A percentile compares a stretch with the other conserved stretches of the same genome.
phyloP scores from a whole-genome alignment of 2,888 invertebrate species.

The Anarsia innoxiella region DNA sequence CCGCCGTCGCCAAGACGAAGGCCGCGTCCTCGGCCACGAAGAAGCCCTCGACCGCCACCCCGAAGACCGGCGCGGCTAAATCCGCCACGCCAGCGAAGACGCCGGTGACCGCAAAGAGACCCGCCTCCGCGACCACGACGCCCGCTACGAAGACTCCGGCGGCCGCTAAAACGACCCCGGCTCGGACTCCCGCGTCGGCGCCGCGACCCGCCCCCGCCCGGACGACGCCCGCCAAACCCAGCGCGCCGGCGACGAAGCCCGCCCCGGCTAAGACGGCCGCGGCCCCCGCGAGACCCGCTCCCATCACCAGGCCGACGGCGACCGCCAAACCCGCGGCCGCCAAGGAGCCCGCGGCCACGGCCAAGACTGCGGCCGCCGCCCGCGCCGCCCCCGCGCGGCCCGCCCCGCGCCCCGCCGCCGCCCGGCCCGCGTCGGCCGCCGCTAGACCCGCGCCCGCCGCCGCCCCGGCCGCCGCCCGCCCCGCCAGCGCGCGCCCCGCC shows the following conservation, averaged over 20 bases:
- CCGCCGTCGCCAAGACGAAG: slow-evolving; percentile 25
- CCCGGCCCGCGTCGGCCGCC: slow-evolving; percentile 19
- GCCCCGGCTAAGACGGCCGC: slow-evolving; percentile 20
- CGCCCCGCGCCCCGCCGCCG: slow-evolving; percentile 16
- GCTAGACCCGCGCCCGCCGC: slow-evolving; percentile 20
- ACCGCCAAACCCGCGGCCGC: slow-evolving; percentile 18
- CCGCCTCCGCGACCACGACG: slow-evolving; percentile 24
- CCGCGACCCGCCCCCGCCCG: slow-evolving; percentile 18
- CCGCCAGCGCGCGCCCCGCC: slow-evolving; percentile 18
- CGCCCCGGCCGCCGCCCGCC: slow-evolving; percentile 20
- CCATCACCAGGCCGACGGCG: slow-evolving; percentile 19
- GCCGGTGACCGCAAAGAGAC: slow-evolving; percentile 22
- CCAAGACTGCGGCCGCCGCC: slow-evolving; percentile 18
- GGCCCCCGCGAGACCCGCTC: slow-evolving; percentile 18
- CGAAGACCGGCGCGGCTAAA: slow-evolving; percentile 37
- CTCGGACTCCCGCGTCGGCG: slow-evolving; percentile 19
- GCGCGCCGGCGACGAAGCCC: slow-evolving; percentile 28
- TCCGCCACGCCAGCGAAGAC: slow-evolving; percentile 26
- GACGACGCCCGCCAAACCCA: slow-evolving; percentile 19
- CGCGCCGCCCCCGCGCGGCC: slow-evolving; percentile 19
- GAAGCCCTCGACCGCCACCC: slow-evolving; percentile 28
- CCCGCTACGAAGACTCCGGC: slow-evolving; percentile 31
- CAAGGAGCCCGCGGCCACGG: slow-evolving; percentile 34
- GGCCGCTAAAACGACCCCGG: slow-evolving; percentile 21
- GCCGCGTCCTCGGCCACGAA: slow-evolving; percentile 23